Conservation (phyloP, 2,888 invertebrate genomes). For the Gymnocheta viridis region DNA sequence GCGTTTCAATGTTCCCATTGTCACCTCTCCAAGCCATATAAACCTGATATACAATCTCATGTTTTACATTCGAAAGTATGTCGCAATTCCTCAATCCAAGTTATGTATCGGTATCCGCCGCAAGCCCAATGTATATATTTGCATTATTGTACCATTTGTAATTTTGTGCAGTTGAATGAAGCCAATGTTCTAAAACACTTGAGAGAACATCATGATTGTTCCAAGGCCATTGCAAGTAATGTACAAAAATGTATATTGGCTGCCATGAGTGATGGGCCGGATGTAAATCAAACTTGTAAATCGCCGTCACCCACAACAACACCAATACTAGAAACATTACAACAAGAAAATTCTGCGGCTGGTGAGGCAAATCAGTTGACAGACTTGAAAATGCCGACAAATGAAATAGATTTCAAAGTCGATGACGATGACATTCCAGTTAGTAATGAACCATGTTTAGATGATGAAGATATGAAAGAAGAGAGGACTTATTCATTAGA, state of each 20-base stretch:
- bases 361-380: neutral
- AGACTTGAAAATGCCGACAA: neutral
- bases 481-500: constrained; percentile 33
- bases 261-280: constrained; percentile 70
- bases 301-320: neutral
- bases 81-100: constrained; percentile 67
- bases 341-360: neutral
- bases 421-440: constrained; percentile 66
- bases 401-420: constrained; percentile 44
- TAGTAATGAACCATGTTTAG: constrained; percentile 61
- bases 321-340: neutral
- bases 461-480: constrained; percentile 51
- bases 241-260: constrained; percentile 72
- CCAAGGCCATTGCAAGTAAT: constrained; percentile 55
- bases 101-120: constrained; percentile 72
- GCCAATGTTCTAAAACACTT: constrained; percentile 74
- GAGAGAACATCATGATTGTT: constrained; percentile 72
- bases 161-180: constrained; percentile 75
- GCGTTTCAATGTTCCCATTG: constrained; percentile 73
- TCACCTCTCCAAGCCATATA: constrained; percentile 71
- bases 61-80: constrained; percentile 71
- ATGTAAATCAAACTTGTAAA: constrained; percentile 26
- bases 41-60: constrained; percentile 72
- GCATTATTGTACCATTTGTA: constrained; percentile 73
- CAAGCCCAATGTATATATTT: constrained; percentile 72